Percentiles rank a stretch among this genome's conserved stretches.
Evolutionary conservation across 2,797 vertebrate species (phyloP).

Genomic region (Cichlasoma orientale): DNA sequence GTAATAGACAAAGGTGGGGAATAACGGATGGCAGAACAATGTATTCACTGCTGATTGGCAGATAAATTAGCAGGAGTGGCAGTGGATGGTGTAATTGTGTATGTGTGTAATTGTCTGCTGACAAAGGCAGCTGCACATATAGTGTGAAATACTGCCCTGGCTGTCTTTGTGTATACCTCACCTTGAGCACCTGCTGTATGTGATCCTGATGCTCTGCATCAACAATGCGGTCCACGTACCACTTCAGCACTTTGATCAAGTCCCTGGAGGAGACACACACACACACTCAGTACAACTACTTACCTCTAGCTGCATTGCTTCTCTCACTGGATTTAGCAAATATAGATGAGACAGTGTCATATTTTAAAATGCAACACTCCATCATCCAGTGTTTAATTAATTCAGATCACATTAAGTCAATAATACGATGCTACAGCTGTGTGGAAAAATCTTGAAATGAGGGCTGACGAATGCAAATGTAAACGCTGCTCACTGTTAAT

Average conservation of each 20-base stretch:
- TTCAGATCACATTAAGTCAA: constrained; percentile 4
- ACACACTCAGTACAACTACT: constrained; percentile 22
- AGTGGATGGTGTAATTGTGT: background rate
- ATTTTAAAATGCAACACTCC: constrained; percentile 21
- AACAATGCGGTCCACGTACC: constrained; percentile 97
- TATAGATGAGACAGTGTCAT: constrained; percentile 37
- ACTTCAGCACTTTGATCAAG: constrained; percentile 98
- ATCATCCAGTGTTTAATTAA: background rate
- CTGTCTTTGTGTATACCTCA: constrained; percentile 64
- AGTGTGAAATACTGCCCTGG: background rate
- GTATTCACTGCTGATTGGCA: constrained; percentile 21
- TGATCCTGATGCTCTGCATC: constrained; percentile 96
- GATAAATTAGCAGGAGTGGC: constrained; percentile 28
- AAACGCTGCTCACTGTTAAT: background rate
- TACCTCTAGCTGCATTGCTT: constrained; percentile 7
- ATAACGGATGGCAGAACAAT: constrained; percentile 3
- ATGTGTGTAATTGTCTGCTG: background rate
- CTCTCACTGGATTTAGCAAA: constrained; percentile 10
- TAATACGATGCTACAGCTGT: background rate
- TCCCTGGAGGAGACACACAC: constrained; percentile 82
- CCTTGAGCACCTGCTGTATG: constrained; percentile 97
- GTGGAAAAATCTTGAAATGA: background rate
- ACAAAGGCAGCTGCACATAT: background rate
- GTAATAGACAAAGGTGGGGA: constrained; percentile 32
- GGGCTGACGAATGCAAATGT: background rate